phyloP scores from a whole-genome alignment of 2,113 vertebrate genomes.

The Neodon shergylaensis region DNA sequence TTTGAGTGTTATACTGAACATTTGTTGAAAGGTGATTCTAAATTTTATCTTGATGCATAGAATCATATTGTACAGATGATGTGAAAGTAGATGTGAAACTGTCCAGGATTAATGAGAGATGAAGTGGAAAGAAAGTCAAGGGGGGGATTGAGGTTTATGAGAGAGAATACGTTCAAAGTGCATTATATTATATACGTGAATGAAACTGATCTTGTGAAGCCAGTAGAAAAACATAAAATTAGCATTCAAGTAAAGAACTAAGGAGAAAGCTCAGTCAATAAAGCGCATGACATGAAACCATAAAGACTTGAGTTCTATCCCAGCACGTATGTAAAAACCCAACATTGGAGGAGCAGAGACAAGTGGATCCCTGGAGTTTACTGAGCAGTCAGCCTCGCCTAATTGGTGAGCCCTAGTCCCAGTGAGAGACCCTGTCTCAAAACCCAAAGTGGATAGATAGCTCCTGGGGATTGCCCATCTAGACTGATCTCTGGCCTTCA shows the following conservation, averaged over 20 bases:
- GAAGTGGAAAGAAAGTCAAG: background rate
- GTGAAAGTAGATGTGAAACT: background rate
- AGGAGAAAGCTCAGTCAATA: background rate
- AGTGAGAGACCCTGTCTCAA: background rate
- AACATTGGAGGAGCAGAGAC: background rate
- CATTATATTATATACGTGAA: background rate
- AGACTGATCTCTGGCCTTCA: background rate
- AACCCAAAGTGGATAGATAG: background rate
- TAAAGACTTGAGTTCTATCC: background rate
- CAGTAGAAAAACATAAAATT: background rate
- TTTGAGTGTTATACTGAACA: slow-evolving; percentile 15
- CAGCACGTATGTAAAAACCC: background rate
- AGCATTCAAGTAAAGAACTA: background rate
- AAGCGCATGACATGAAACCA: background rate
- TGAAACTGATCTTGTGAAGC: background rate
- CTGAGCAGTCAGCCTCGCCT: background rate
- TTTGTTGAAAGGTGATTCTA: slow-evolving; percentile 23
- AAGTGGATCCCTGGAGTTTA: background rate
- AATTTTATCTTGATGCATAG: background rate
- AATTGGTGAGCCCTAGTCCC: background rate
- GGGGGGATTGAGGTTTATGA: no score
- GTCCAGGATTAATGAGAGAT: background rate
- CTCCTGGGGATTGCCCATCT: background rate
- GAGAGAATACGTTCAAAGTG: background rate
- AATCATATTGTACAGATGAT: background rate